Evolutionary conservation across 1,140 invertebrate genomes (phyloP).

Genomic region (Eumeta japonica): DNA sequence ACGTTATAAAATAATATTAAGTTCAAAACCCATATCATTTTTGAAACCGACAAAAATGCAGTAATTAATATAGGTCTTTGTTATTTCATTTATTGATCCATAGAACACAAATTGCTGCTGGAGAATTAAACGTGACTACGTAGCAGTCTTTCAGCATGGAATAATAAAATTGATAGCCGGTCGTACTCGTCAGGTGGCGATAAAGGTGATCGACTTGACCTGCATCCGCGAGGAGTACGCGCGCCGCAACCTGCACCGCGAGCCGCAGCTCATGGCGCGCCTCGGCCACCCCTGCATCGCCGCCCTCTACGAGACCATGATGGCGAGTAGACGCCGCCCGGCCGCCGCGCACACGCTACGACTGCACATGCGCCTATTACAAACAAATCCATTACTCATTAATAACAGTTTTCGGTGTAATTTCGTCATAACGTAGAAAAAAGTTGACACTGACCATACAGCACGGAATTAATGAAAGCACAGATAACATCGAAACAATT

Average conservation of each 20-base stretch:
- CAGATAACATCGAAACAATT: too few relatives aligned
- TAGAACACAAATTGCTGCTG: too few relatives aligned
- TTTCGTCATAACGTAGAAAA: too few relatives aligned
- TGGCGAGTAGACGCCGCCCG: constrained; percentile 52
- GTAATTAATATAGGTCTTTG: too few relatives aligned
- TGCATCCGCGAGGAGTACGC: constrained; percentile 69
- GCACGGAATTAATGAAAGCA: too few relatives aligned
- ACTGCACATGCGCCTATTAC: too few relatives aligned
- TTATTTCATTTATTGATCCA: too few relatives aligned
- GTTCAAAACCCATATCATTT: too few relatives aligned
- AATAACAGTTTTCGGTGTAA: constrained; percentile 1
- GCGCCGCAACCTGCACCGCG: constrained; percentile 64
- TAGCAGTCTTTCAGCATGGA: neutral
- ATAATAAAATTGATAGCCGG: neutral
- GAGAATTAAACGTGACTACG: neutral
- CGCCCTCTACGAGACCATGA: constrained; percentile 68
- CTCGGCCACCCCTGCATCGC: constrained; percentile 68
- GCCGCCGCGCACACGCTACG: neutral
- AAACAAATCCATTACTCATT: too few relatives aligned
- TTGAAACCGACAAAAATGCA: too few relatives aligned
- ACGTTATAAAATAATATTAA: too few relatives aligned
- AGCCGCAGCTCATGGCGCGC: constrained; percentile 65
- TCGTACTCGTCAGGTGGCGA: constrained; percentile 60
- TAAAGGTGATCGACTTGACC: constrained; percentile 69
- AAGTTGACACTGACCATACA: too few relatives aligned